Evolutionary conservation across 2,888 invertebrate species (phyloP), one percentile per base, ranked within the genome.

Genomic region (Exephanes ischioxanthus): DNA sequence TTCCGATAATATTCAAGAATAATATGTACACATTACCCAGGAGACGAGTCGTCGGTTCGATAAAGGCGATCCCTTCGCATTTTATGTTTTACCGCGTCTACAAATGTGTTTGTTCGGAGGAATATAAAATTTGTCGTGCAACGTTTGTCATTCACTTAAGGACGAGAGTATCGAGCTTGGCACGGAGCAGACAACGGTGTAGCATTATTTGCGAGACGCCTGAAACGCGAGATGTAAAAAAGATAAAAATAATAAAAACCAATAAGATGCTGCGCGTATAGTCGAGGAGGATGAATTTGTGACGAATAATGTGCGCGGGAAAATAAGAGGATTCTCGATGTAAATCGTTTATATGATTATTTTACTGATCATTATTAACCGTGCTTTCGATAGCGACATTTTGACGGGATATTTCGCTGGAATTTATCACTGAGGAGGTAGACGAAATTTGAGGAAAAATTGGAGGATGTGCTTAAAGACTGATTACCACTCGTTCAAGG

Each of bases 51-150:
- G 58, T 11, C 58, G 26, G 11, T 58, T 58, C 58, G 58, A 58
- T 58, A 58, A 58, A 58, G 26, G 26, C 5, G 58, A 58, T 26
- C 58, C 58, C 26, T n/a, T 19, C 26, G 11, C 45, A 4, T 48
- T 48, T 48, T 48, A 16, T 48, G 14, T 16, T 48, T 16, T 48
- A 48, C 11, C 14, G 14, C 5, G 41, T 67, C 9, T 19, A 1
- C 41, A 48, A 41, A 68, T 45, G 22, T 22, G 19, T 45, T 22
- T 45, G 22, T 19, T 19, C 68, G 45, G 45, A 48, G 22, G 68
- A 22, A 68, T 45, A 68, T 68, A 16, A 48, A 45, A 22, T 48
- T 68, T 45, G n/a, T 48, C 48, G 22, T 45, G 16, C n/a, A 45
- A 68, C 22, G 41, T 68, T 68, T 16, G 45, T 14, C 22, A 11